A percentile compares a stretch with the other conserved stretches of the same genome.
Evolutionary conservation across 2,797 vertebrate species (phyloP).

Genomic region (Enteromius mattozi): DNA sequence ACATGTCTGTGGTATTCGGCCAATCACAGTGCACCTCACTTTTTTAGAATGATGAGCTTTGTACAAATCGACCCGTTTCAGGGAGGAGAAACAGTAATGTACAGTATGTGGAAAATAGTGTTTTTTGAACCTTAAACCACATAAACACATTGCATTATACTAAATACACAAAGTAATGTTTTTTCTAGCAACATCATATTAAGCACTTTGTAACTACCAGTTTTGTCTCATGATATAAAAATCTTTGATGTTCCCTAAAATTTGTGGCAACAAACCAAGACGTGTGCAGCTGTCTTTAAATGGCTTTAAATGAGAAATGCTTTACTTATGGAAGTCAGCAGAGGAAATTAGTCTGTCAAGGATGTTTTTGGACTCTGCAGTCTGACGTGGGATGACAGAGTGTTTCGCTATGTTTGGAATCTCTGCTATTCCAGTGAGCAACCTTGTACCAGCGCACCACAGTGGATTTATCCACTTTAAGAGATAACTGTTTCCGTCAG

Average conservation of each 20-base stretch:
- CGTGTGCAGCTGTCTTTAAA: slow-evolving; percentile 1
- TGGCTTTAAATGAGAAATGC: not conserved
- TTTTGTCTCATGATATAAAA: not conserved
- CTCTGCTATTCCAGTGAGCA: slow-evolving; percentile 63
- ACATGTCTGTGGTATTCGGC: too few species aligned
- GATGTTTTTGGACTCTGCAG: not conserved
- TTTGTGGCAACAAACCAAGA: not conserved
- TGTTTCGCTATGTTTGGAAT: slow-evolving; percentile 62
- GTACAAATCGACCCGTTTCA: too few species aligned
- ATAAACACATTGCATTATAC: too few species aligned
- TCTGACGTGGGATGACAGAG: not conserved
- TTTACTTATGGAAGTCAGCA: not conserved
- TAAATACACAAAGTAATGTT: too few species aligned
- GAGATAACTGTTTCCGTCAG: slow-evolving; percentile 42
- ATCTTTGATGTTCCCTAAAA: not conserved
- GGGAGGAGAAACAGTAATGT: too few species aligned
- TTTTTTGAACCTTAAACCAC: too few species aligned
- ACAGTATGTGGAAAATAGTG: too few species aligned
- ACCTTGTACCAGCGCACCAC: slow-evolving; percentile 22
- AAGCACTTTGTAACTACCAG: not conserved
- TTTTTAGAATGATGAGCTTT: too few species aligned
- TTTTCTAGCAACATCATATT: too few species aligned
- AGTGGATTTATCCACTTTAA: slow-evolving; percentile 49
- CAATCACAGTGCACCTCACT: too few species aligned
- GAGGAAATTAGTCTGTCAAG: not conserved